A percentile compares a stretch with the other conserved stretches of the same genome.
These are phyloP conservation scores for Onychostoma macrolepis DNA, from an alignment of 2,113 vertebrate genomes.

Conservation along the genomic window DNA sequence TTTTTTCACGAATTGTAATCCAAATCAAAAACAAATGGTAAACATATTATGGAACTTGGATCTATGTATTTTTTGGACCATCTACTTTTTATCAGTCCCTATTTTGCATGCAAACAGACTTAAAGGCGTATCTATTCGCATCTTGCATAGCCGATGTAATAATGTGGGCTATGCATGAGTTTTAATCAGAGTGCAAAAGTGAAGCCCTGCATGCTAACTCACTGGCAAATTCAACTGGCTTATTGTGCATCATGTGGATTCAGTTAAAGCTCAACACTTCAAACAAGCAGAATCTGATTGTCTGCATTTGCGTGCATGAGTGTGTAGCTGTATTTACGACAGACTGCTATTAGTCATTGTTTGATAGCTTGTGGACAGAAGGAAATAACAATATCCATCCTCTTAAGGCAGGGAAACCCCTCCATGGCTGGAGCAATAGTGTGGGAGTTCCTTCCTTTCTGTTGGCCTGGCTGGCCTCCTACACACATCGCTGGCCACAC, in stretches of 20 bases:
- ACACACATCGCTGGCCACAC: neutral
- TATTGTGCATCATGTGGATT: neutral
- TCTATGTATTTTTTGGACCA: neutral
- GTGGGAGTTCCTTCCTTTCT: constrained; percentile 7
- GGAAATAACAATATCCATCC: neutral
- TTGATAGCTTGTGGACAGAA: neutral
- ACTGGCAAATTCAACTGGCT: neutral
- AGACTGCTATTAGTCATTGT: constrained; percentile 14
- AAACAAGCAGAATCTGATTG: neutral
- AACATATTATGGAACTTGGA: neutral
- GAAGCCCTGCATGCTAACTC: too few relatives aligned
- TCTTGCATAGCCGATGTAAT: neutral
- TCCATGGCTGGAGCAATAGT: constrained; percentile 51
- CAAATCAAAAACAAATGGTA: neutral
- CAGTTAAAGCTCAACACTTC: constrained; percentile 1
- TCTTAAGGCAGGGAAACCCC: constrained; percentile 51
- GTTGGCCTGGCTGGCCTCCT: neutral
- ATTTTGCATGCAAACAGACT: neutral
- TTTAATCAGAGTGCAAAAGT: neutral
- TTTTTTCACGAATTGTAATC: neutral
- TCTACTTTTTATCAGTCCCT: neutral
- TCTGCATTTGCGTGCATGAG: neutral
- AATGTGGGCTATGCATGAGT: neutral
- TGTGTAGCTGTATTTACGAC: constrained; percentile 41
- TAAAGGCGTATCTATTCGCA: neutral